Base-by-base conservation (phyloP, 1,140 invertebrate species). In the Sipha flava region DNA sequence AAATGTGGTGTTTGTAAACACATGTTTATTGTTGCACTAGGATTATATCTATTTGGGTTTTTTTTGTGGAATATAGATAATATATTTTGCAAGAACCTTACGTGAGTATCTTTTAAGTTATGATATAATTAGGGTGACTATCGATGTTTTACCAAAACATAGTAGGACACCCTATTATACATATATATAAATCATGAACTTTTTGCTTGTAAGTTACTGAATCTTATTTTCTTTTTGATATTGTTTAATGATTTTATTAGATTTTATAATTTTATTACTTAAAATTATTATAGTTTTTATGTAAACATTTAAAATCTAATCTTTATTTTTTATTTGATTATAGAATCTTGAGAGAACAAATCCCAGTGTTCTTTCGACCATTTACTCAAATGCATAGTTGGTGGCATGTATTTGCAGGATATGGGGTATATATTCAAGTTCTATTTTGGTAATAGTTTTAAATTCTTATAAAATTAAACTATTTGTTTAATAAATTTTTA, bases 1-100 rank as follows among this genome's bases (percentile, higher is more conserved):
- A 57, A 80, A 66, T 84, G 83, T 66, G 37, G 40, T 45, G 66
- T 81, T 14, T 84, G 83, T 70, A 81, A 82, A 79, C 81, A 62
- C 31, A 64, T 84, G n/a, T 83, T 83, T 62, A 77, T 81, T 12
- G 37, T 82, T 23, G 81, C 83, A 14, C 70, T 83, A 29, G 72
- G 80, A 12, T 81, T 81, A 47, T 83, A 82, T 47, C 79, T 83
- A 1, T 82, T 83, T 80, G 83, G 83, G n/a, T 84, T 84, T 72
- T 81, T 83, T 31, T 72, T 84, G 14, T 84, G 83, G 83, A 83
- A 82, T 72, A 80, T 84, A 12, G 83, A 84, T 62, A 84, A 84
- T 23, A 72, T 83, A 26, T 81, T 82, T 26, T 84, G 83, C 68
- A 66, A 79, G 43, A 80, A 81, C 64, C 70, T 84, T 26, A 80